Percentiles rank a stretch among this genome's conserved stretches.
phyloP scores from a whole-genome alignment of 2,888 invertebrate genomes.

The Acrocera orbiculus region DNA sequence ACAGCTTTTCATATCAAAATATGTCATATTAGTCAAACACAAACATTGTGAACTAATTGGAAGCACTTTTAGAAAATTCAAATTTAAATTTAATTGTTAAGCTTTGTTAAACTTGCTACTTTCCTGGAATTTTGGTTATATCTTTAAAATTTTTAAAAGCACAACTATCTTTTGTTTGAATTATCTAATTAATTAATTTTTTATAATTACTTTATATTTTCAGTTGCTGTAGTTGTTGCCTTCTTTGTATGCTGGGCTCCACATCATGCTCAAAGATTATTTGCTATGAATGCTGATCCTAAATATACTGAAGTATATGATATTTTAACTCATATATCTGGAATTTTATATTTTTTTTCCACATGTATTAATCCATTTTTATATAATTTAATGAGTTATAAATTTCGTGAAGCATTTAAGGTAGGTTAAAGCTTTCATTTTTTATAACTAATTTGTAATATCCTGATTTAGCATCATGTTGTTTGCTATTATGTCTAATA shows the following conservation, averaged over 20 bases:
- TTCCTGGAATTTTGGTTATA: too few species aligned
- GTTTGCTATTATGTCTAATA: conserved; percentile 10
- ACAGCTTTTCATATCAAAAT: too few species aligned
- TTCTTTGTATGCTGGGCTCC: conserved; percentile 68
- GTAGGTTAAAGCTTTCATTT: conserved; percentile 31
- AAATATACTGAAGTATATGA: conserved; percentile 8
- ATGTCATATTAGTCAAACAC: too few species aligned
- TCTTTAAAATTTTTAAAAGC: too few species aligned
- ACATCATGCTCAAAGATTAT: conserved; percentile 68
- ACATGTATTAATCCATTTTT: conserved; percentile 76
- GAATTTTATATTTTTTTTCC: conserved; percentile 70
- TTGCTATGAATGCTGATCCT: conserved; percentile 36
- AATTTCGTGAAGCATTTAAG: conserved; percentile 76
- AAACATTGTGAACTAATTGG: too few species aligned
- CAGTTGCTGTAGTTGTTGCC: conserved; percentile 63
- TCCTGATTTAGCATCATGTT: conserved; percentile 12
- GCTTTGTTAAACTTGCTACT: too few species aligned
- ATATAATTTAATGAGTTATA: conserved; percentile 80
- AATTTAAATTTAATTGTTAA: too few species aligned
- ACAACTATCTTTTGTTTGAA: too few species aligned
- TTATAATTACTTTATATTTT: conserved; percentile 13
- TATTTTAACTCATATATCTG: conserved; percentile 43
- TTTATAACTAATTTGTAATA: conserved; percentile 8
- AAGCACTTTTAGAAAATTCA: too few species aligned
- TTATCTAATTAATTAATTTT: neutral